phyloP scores from a whole-genome alignment of 2,888 invertebrate species.

The Trichogramma dendrolimi region DNA sequence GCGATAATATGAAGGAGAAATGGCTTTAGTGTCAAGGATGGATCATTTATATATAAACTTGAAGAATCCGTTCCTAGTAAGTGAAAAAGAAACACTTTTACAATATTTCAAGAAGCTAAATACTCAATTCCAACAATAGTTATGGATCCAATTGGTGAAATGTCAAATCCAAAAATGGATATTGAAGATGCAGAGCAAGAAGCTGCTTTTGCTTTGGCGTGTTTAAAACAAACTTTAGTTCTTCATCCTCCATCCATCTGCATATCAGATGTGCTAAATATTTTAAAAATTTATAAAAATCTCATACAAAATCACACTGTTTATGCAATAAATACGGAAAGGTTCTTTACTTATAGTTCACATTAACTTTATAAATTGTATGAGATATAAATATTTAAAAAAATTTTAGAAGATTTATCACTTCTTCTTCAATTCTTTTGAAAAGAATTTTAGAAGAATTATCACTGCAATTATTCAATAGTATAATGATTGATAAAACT shows the following conservation, averaged over 20 bases:
- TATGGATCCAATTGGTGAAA: conserved; percentile 48
- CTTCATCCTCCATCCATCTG: conserved; percentile 50
- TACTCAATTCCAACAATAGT: conserved; percentile 38
- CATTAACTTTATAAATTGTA: too few species aligned
- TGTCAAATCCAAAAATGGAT: conserved; percentile 66
- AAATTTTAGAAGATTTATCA: too few species aligned
- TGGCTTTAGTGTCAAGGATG: conserved; percentile 72
- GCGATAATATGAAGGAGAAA: conserved; percentile 76
- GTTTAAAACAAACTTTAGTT: conserved; percentile 49
- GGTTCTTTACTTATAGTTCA: conserved; percentile 46
- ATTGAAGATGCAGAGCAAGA: conserved; percentile 73
- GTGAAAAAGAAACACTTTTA: conserved; percentile 70
- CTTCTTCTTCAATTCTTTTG: too few species aligned
- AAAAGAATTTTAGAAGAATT: conserved; percentile 77
- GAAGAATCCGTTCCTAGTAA: conserved; percentile 77
- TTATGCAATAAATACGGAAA: conserved; percentile 75
- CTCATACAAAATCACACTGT: conserved; percentile 76
- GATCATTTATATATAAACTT: conserved; percentile 73
- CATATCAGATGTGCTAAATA: conserved; percentile 53
- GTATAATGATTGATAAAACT: conserved; percentile 65
- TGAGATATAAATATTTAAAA: too few species aligned
- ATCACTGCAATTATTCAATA: conserved; percentile 66
- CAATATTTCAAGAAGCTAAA: conserved; percentile 45
- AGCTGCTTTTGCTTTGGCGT: conserved; percentile 70
- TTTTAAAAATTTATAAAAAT: conserved; percentile 58